phyloP scores from a whole-genome alignment of 2,113 vertebrate genomes.

The Peromyscus maniculatus region DNA sequence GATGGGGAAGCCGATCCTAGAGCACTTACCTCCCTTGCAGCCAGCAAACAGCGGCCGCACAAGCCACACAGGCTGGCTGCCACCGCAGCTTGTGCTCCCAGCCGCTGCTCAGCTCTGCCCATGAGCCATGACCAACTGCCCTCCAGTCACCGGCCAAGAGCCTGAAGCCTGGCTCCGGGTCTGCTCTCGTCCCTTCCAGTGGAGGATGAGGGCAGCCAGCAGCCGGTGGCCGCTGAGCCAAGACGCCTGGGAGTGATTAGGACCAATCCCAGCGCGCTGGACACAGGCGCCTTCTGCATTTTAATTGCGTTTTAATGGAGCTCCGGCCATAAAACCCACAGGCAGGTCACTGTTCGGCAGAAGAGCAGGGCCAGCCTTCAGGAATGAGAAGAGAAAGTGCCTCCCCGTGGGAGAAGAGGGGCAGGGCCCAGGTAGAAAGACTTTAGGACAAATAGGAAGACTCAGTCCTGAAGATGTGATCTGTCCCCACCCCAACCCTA shows the following conservation, averaged over 20 bases:
- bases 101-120: background rate
- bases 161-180: background rate
- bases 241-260: constrained; percentile 62
- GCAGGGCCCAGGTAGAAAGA: background rate
- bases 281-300: constrained; percentile 57
- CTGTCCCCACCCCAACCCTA: rapidly evolving
- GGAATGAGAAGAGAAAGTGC: background rate
- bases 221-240: background rate
- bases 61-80: background rate
- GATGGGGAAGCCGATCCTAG: background rate
- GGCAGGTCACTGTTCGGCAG: background rate
- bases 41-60: background rate
- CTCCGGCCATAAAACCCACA: background rate
- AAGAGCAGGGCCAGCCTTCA: background rate
- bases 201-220: constrained; percentile 60
- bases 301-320: constrained; percentile 64
- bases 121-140: background rate
- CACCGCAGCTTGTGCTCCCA: background rate
- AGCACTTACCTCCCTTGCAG: background rate
- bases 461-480: background rate
- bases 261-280: background rate
- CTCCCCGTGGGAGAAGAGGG: background rate
- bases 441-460: background rate
- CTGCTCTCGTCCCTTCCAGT: background rate
- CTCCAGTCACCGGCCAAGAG: background rate